Conservation (phyloP, 1,140 invertebrate genomes). For the Yoshiicerus persimilis region DNA sequence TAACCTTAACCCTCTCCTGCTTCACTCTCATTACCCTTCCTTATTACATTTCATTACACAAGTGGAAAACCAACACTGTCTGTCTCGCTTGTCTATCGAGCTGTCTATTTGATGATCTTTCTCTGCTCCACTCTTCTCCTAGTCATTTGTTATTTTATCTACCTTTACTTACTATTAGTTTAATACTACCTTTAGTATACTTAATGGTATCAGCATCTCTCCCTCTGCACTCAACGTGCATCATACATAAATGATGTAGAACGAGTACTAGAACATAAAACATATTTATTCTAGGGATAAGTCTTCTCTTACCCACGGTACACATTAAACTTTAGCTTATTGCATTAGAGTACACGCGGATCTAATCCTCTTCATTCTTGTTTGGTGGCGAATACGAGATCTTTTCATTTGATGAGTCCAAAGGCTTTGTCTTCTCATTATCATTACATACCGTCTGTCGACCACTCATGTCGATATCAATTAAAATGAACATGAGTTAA, state of each 20-base stretch:
- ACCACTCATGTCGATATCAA: slow-evolving; percentile 20
- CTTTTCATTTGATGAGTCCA: slow-evolving; percentile 4
- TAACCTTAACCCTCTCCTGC: slow-evolving; percentile 10
- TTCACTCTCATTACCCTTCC: slow-evolving; percentile 3
- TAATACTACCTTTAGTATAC: background rate
- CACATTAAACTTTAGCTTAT: background rate
- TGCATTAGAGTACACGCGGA: background rate
- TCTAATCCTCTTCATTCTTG: background rate
- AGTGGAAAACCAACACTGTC: slow-evolving; percentile 18
- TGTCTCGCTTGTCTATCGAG: background rate
- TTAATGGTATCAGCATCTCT: background rate
- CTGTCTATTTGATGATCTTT: background rate
- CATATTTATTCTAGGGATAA: background rate
- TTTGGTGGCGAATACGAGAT: background rate
- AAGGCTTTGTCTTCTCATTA: slow-evolving; percentile 4
- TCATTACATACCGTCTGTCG: background rate
- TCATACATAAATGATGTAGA: no score
- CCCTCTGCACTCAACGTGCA: no score
- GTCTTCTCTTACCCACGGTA: background rate
- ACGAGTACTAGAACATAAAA: no score
- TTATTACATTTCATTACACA: slow-evolving; percentile 23
- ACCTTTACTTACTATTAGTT: background rate
- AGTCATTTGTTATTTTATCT: background rate
- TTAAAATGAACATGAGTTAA: slow-evolving; percentile 10
- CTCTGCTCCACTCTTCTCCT: background rate